These are phyloP conservation scores for Macrotus californicus DNA, from an alignment of 2,113 vertebrate genomes.

Conservation along the genomic window DNA sequence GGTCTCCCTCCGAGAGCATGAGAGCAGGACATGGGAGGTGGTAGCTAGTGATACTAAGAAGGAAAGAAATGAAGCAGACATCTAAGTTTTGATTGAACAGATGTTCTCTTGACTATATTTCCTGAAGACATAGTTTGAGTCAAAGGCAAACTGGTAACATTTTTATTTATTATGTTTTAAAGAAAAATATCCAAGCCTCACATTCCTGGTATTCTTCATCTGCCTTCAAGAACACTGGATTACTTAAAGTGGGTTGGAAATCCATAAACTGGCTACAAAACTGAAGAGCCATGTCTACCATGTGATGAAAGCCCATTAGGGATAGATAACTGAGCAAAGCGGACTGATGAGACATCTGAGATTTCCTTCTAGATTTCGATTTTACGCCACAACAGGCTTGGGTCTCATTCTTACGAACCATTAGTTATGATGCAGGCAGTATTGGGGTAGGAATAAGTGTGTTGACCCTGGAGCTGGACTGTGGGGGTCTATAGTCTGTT, in stretches of 20 bases:
- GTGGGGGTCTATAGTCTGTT: background rate
- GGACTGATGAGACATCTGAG: background rate
- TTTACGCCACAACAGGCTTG: background rate
- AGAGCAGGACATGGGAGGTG: background rate
- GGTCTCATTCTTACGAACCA: background rate
- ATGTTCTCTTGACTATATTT: background rate
- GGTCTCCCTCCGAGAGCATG: background rate
- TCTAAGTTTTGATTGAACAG: background rate
- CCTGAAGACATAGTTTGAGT: background rate
- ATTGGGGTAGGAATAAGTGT: background rate
- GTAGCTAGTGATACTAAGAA: background rate
- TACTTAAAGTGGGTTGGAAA: background rate
- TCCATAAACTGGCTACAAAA: background rate
- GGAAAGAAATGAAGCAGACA: background rate
- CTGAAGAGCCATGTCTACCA: background rate
- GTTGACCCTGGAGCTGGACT: background rate
- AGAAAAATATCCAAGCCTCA: background rate
- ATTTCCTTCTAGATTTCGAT: background rate
- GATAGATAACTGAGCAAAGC: too few species aligned
- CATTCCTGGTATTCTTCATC: background rate
- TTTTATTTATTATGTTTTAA: background rate
- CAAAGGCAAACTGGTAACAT: background rate
- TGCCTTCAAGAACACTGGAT: background rate
- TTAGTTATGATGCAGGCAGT: background rate
- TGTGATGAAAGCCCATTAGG: background rate